Evolutionary conservation across 2,113 vertebrate genomes (phyloP), one percentile per base, ranked within the genome.

Genomic region (Poeciliopsis occidentalis): DNA sequence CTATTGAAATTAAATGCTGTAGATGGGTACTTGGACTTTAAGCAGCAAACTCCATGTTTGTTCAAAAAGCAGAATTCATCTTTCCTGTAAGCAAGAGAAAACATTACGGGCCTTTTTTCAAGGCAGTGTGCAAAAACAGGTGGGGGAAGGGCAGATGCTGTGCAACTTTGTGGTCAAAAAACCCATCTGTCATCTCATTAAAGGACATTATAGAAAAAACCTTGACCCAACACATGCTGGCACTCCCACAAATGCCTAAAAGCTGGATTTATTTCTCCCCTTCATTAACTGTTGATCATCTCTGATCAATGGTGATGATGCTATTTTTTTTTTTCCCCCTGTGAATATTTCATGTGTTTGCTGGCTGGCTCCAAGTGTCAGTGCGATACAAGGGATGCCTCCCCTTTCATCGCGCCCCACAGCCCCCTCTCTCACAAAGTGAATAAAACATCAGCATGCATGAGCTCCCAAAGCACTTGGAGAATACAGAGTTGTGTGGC

Each of bases 321-420:
- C 69, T 67, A 54, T 54, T 69, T 79, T 34, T 32, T 32, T 32
- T 32, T 8, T 8, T 32, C 5, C 31, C 31, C 31, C 85, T 79
- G 81, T 95, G 88, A 94, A 95, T 94, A 93, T 94, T 94, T 92
- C 70, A 92, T 92, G 73, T 85, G 86, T 91, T 91, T 88, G 88
- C 90, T 89, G 65, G 87, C 88, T 87, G 91, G 87, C 87, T 86
- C 88, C 61, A 75, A 69, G 87, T 81, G 88, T 89, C 85, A 84
- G 74, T 76, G 84, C 86, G 66, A 87, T 88, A 83, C 87, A 85
- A 90, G 87, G 72, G 69, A 88, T 78, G 83, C 73, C 83, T 78
- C 61, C 64, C 34, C 86, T 91, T 91, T 91, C 89, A 87, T 87
- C 83, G 85, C 34, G 8, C 34, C 10, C 34, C 34, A 2, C 34